Percentiles rank a stretch among this genome's conserved stretches.
These are phyloP conservation scores for Falcunculus frontatus DNA, from an alignment of 2,113 vertebrate genomes.

Conservation along the genomic window DNA sequence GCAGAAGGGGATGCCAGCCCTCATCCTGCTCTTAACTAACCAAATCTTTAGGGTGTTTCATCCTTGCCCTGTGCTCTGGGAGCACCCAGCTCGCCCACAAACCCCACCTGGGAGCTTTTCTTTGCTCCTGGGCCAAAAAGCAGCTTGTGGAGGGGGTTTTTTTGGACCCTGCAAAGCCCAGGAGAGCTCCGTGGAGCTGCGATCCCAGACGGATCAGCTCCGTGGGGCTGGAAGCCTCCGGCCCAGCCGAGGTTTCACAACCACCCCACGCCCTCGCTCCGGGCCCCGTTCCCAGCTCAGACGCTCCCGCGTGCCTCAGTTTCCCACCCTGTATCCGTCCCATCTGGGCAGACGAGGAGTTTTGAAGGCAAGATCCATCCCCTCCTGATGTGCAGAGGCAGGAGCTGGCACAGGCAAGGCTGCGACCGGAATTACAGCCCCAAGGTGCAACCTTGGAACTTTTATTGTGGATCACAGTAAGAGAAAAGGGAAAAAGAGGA, in stretches of 20 bases:
- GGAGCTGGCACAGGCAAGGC: neutral
- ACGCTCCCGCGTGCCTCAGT: neutral
- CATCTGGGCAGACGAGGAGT: neutral
- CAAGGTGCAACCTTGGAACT: constrained; percentile 21
- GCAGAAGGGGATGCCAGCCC: neutral
- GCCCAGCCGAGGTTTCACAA: neutral
- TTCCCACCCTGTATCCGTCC: neutral
- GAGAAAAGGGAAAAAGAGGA: neutral
- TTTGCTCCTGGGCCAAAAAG: neutral
- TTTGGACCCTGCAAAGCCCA: neutral
- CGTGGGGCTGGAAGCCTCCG: neutral
- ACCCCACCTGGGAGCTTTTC: neutral
- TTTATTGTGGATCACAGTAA: neutral
- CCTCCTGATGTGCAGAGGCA: neutral
- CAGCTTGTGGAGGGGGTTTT: neutral
- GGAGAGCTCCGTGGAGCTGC: neutral
- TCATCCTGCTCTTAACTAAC: neutral
- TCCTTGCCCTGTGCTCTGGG: neutral
- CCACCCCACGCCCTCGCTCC: neutral
- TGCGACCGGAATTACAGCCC: neutral
- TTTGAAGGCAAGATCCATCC: neutral
- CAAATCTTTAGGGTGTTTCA: neutral
- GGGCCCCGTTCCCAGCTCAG: constrained; percentile 3
- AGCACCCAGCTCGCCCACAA: neutral
- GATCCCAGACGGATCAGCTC: neutral